A percentile compares a stretch with the other conserved stretches of the same genome.
Evolutionary conservation across 2,888 invertebrate species (phyloP).

Genomic region (Temnothorax rugatulus): DNA sequence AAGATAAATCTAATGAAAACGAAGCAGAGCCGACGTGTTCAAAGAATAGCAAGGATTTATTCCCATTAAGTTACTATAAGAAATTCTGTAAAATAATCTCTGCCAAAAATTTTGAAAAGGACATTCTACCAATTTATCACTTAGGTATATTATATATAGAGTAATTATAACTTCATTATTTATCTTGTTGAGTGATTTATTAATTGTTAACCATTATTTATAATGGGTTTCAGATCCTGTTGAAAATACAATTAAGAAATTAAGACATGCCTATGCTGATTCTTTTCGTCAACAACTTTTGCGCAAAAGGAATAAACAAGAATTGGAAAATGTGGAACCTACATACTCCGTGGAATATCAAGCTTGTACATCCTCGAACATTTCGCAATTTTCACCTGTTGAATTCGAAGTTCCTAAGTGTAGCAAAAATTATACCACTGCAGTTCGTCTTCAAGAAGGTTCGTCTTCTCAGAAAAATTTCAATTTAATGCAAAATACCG

Average conservation of each 20-base stretch:
- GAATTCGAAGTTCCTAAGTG: slow-evolving; percentile 36
- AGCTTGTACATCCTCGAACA: neutral
- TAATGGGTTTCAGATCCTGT: slow-evolving; percentile 29
- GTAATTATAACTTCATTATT: slow-evolving; percentile 11
- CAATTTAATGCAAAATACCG: neutral
- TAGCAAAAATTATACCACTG: neutral
- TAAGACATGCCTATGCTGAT: neutral
- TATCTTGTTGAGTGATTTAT: neutral
- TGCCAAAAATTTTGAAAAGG: neutral
- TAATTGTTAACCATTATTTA: neutral
- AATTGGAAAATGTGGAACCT: neutral
- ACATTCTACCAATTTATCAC: neutral
- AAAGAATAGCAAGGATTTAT: neutral
- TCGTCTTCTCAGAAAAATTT: neutral
- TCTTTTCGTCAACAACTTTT: slow-evolving; percentile 24
- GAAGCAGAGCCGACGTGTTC: neutral
- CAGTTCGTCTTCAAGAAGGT: neutral
- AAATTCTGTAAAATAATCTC: neutral
- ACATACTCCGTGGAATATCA: slow-evolving; percentile 11
- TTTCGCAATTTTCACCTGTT: neutral
- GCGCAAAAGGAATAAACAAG: neutral
- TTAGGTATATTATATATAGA: slow-evolving; percentile 9
- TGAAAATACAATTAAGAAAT: neutral
- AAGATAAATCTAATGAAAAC: neutral
- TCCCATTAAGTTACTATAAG: neutral